These are phyloP conservation scores for Ardeotis arabs DNA, from an alignment of 2,113 vertebrate species.

Conservation along the genomic window DNA sequence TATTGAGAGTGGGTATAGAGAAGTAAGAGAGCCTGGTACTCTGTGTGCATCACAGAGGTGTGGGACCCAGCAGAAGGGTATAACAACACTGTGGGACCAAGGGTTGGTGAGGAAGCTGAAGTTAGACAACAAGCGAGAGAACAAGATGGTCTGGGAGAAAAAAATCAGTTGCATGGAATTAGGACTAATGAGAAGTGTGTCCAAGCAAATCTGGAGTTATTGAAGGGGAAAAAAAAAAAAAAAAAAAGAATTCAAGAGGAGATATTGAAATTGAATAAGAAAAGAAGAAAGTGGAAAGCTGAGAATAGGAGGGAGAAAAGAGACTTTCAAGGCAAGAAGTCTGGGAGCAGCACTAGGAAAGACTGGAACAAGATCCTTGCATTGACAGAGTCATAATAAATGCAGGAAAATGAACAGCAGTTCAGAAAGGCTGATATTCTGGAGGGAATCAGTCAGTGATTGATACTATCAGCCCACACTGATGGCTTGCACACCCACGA, in stretches of 20 bases:
- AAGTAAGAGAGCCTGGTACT: background rate
- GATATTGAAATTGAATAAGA: background rate
- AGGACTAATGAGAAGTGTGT: background rate
- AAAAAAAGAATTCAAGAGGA: background rate
- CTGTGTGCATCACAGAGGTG: background rate
- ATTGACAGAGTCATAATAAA: background rate
- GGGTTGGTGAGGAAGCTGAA: background rate
- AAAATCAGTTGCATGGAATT: background rate
- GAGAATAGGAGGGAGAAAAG: background rate
- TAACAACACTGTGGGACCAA: accelerated
- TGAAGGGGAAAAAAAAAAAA: background rate
- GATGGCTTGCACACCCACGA: background rate
- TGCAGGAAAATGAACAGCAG: background rate
- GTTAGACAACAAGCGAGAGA: background rate
- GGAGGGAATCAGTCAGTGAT: background rate
- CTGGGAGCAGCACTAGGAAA: background rate
- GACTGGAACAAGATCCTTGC: background rate
- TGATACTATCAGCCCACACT: background rate
- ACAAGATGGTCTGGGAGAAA: background rate
- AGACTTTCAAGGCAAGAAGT: background rate
- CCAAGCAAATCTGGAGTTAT: background rate
- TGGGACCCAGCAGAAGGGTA: background rate
- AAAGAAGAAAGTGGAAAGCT: background rate
- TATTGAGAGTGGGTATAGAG: background rate
- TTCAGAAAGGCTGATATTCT: background rate